Conservation (phyloP, 2,888 invertebrate genomes). For the Perizoma affinitatum region DNA sequence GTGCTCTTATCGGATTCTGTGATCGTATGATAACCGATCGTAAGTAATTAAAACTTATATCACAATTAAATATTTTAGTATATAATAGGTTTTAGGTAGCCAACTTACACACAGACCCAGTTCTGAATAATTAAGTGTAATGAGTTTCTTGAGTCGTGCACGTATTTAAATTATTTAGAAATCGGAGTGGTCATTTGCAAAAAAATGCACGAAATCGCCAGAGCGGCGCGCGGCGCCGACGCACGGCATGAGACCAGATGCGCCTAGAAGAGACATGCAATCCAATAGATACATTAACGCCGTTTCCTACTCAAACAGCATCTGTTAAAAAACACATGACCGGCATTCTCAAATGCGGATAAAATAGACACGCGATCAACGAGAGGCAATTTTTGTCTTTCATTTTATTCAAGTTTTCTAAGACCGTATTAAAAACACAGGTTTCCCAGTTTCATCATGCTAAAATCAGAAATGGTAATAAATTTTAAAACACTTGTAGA, state of each 20-base stretch:
- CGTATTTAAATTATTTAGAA: constrained; percentile 83
- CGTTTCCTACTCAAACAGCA: not conserved
- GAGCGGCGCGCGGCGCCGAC: constrained; percentile 63
- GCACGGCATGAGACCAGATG: constrained; percentile 50
- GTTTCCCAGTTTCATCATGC: too few relatives aligned
- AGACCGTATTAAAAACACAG: too few relatives aligned
- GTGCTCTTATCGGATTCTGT: constrained; percentile 76
- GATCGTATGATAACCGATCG: constrained; percentile 67
- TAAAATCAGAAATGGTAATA: too few relatives aligned
- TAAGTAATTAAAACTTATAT: constrained; percentile 51
- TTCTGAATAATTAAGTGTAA: constrained; percentile 69
- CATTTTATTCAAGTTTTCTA: too few relatives aligned
- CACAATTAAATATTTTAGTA: too few relatives aligned
- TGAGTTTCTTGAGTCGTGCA: constrained; percentile 69
- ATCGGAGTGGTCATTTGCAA: constrained; percentile 77
- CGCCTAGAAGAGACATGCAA: constrained; percentile 43
- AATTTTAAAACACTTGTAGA: too few relatives aligned
- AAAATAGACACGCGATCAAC: too few relatives aligned
- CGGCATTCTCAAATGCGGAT: too few relatives aligned
- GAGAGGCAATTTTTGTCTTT: too few relatives aligned
- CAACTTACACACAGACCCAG: constrained; percentile 61
- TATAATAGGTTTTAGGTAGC: constrained; percentile 1
- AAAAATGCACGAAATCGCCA: constrained; percentile 79
- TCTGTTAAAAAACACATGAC: not conserved
- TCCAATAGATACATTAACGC: constrained; percentile 4